phyloP scores from a whole-genome alignment of 2,888 invertebrate genomes.

The Brenthis hecate region DNA sequence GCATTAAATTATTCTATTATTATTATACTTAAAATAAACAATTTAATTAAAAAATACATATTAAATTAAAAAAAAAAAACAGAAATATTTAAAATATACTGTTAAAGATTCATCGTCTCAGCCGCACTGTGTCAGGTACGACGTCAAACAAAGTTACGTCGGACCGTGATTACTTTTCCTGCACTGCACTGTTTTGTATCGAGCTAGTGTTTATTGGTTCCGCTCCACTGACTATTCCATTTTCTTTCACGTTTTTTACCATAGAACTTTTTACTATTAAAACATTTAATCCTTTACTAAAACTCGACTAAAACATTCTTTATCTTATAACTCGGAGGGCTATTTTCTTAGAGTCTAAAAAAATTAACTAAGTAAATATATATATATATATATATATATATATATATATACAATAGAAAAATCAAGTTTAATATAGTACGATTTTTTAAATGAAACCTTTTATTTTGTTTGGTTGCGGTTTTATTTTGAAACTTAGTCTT shows the following conservation, averaged over 20 bases:
- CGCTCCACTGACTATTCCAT: conserved; percentile 45
- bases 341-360: not conserved
- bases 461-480: too few species aligned
- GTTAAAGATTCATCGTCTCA: not conserved
- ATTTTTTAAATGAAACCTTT: too few species aligned
- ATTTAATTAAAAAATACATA: too few species aligned
- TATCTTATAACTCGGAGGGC: conserved; percentile 1
- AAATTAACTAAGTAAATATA: too few species aligned
- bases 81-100: too few species aligned
- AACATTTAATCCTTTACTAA: conserved; percentile 19
- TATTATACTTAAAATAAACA: too few species aligned
- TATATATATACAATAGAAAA: too few species aligned
- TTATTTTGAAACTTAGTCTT: too few species aligned
- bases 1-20: too few species aligned
- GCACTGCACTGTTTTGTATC: conserved; percentile 47
- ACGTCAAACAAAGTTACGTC: conserved; percentile 58
- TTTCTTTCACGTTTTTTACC: conserved; percentile 34
- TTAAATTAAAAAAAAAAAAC: too few species aligned
- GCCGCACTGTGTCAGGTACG: conserved; percentile 44
- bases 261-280: conserved; percentile 22
- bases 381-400: too few species aligned
- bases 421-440: too few species aligned
- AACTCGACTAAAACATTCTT: conserved; percentile 18
- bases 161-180: conserved; percentile 62
- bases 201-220: conserved; percentile 50